Evolutionary conservation across 2,888 invertebrate genomes (phyloP).

Genomic region (Parascotia fuliginaria): DNA sequence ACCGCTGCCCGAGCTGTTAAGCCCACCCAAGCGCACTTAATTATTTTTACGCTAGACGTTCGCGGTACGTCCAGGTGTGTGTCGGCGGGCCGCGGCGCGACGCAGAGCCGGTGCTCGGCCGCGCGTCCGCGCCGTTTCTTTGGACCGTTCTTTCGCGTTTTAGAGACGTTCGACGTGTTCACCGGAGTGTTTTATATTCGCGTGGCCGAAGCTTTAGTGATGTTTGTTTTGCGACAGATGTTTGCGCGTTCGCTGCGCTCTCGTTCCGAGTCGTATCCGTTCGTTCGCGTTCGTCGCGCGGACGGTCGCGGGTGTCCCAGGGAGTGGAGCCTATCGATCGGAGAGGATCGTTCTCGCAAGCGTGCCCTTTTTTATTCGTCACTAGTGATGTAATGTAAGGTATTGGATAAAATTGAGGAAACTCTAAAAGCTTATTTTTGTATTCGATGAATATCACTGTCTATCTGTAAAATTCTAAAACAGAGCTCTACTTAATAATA

Average conservation of each 20-base stretch:
- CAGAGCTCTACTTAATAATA: conserved; percentile 62
- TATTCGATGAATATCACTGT: conserved; percentile 81
- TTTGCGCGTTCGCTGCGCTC: conserved; percentile 72
- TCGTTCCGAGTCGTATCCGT: conserved; percentile 64
- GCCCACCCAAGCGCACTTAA: conserved; percentile 81
- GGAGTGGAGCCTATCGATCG: conserved; percentile 66
- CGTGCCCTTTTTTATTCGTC: conserved; percentile 76
- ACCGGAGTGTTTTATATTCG: conserved; percentile 79
- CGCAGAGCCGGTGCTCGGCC: conserved; percentile 60
- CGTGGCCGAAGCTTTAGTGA: conserved; percentile 81
- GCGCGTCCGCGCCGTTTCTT: conserved; percentile 61
- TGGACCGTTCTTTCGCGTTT: conserved; percentile 69
- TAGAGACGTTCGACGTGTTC: conserved; percentile 73
- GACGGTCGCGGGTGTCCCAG: conserved; percentile 61
- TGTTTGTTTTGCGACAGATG: conserved; percentile 81
- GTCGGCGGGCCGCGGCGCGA: conserved; percentile 58
- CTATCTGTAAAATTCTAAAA: conserved; percentile 79
- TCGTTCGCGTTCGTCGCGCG: conserved; percentile 58
- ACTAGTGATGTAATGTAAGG: conserved; percentile 79
- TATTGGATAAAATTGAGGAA: conserved; percentile 81
- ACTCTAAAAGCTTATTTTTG: conserved; percentile 85
- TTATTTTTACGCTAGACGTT: conserved; percentile 77
- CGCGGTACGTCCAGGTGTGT: conserved; percentile 60
- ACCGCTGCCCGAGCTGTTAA: conserved; percentile 82
- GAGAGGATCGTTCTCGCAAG: conserved; percentile 72